phyloP scores from a whole-genome alignment of 2,888 invertebrate species.

The Mesopsocus fuscifrons region DNA sequence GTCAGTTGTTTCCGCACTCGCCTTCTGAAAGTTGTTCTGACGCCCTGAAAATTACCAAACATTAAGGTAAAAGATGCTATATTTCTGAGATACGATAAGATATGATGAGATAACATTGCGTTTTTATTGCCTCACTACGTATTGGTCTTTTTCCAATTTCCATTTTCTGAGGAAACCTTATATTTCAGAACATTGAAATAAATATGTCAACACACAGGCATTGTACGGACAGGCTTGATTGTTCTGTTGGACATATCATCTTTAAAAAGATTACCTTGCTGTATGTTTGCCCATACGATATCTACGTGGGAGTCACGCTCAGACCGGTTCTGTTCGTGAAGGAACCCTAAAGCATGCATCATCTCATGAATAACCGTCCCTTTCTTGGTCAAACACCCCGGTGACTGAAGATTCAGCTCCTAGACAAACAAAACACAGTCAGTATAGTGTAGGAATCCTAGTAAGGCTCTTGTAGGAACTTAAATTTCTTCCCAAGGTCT shows the following conservation, averaged over 20 bases:
- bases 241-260: no score
- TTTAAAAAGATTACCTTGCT: slow-evolving; percentile 27
- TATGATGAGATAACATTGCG: no score
- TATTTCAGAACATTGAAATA: background rate
- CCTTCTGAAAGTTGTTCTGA: slow-evolving; percentile 50
- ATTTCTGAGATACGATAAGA: background rate
- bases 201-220: no score
- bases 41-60: slow-evolving; percentile 30
- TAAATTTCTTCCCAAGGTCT: no score
- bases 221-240: no score
- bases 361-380: slow-evolving; percentile 64
- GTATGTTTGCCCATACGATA: slow-evolving; percentile 49
- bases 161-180: no score
- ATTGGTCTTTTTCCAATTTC: no score
- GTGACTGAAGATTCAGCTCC: slow-evolving; percentile 53
- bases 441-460: no score
- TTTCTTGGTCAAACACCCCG: slow-evolving; percentile 48
- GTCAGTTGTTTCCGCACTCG: slow-evolving; percentile 31
- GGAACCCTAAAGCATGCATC: slow-evolving; percentile 59
- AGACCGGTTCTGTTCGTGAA: slow-evolving; percentile 63
- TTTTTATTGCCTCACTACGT: no score
- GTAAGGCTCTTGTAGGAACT: background rate
- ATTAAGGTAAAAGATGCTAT: background rate
- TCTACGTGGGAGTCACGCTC: slow-evolving; percentile 50
- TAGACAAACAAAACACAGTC: slow-evolving; percentile 22